These are phyloP conservation scores for Hecatera dysodea DNA, from an alignment of 2,888 invertebrate species.

Conservation along the genomic window DNA sequence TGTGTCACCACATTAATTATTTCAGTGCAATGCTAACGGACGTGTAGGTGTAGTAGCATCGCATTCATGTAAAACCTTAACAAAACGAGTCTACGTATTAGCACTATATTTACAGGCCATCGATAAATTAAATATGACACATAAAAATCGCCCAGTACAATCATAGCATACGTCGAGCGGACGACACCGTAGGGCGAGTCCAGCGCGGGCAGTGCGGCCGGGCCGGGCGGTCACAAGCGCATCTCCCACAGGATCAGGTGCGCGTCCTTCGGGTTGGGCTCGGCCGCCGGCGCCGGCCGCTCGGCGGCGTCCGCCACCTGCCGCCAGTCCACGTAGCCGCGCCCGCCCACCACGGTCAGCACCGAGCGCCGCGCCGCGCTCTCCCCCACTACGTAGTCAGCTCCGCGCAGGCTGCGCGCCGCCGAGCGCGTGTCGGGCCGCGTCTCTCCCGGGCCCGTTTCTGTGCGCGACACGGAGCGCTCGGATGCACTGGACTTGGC, in stretches of 20 bases:
- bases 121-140: conserved; percentile 80
- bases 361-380: conserved; percentile 93
- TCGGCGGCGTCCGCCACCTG: conserved; percentile 93
- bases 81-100: conserved; percentile 63
- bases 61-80: conserved; percentile 53
- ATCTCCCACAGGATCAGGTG: conserved; percentile 97
- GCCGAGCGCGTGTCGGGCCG: conserved; percentile 74
- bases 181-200: conserved; percentile 32
- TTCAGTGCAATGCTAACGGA: conserved; percentile 51
- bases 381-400: conserved; percentile 84
- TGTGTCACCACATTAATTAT: conserved; percentile 65
- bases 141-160: conserved; percentile 68
- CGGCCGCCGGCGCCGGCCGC: conserved; percentile 90
- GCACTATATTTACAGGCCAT: conserved; percentile 74
- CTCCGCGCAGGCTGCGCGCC: conserved; percentile 83
- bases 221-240: conserved; percentile 81
- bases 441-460: conserved; percentile 71
- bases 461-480: conserved; percentile 82
- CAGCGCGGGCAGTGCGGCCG: conserved; percentile 12
- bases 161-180: conserved; percentile 61
- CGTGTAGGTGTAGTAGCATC: conserved; percentile 50
- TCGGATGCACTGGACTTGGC: conserved; percentile 84
- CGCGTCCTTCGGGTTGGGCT: conserved; percentile 95
- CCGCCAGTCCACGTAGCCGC: conserved; percentile 97
- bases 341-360: conserved; percentile 96